Conservation (phyloP, 1,140 invertebrate genomes). For the Gyrodactylus salaris region DNA sequence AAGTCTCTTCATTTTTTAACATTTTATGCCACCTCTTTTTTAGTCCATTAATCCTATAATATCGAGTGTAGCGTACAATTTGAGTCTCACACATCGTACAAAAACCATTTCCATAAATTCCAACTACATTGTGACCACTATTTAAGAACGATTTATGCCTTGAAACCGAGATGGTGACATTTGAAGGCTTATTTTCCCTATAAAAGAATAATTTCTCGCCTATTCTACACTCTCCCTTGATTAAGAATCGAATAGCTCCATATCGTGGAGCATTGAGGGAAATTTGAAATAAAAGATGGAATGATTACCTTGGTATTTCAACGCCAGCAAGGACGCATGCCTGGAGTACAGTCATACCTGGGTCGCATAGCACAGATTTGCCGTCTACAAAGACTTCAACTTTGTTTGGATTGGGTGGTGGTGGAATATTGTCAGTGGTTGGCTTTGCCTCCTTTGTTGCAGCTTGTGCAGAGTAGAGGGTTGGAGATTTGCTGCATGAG, state of each 20-base stretch:
- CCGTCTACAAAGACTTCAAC: slow-evolving; percentile 94
- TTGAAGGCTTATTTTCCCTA: too few species aligned
- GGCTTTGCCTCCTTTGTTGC: background rate
- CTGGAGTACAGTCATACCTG: slow-evolving; percentile 86
- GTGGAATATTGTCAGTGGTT: background rate
- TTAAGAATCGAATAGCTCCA: background rate
- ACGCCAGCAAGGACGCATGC: slow-evolving; percentile 73
- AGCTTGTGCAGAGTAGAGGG: background rate
- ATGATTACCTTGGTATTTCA: slow-evolving; percentile 39
- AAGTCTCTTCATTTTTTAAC: too few species aligned
- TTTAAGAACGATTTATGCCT: too few species aligned
- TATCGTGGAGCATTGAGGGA: background rate
- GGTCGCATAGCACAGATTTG: slow-evolving; percentile 57
- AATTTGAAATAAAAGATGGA: background rate
- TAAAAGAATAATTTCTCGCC: too few species aligned
- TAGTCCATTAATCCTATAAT: too few species aligned
- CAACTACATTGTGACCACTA: too few species aligned
- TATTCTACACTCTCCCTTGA: too few species aligned
- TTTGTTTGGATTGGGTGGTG: slow-evolving; percentile 12
- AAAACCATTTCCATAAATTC: too few species aligned
- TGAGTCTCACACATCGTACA: too few species aligned
- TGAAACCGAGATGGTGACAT: too few species aligned
- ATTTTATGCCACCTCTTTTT: too few species aligned
- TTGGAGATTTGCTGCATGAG: background rate
- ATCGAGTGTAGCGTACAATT: too few species aligned